Conservation (phyloP, 1,140 invertebrate genomes). For the Maniola jurtina region DNA sequence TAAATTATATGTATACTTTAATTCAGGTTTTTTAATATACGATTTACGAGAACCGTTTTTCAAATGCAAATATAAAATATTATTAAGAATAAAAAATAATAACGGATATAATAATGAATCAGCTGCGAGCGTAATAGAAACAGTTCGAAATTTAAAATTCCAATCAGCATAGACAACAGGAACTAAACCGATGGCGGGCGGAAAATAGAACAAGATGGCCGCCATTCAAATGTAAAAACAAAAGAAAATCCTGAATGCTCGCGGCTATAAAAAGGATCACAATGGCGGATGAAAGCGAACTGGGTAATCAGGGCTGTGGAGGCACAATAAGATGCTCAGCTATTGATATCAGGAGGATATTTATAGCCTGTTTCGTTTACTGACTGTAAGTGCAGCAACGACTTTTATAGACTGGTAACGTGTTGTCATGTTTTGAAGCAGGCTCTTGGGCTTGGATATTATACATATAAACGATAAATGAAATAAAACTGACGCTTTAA, state of each 20-base stretch:
- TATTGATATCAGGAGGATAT: slow-evolving; percentile 21
- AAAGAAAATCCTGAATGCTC: slow-evolving; percentile 23
- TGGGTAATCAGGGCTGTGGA: slow-evolving; percentile 21
- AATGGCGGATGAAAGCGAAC: slow-evolving; percentile 25
- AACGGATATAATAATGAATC: background rate
- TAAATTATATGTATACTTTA: no score
- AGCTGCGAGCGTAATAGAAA: slow-evolving; percentile 15
- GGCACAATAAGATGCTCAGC: slow-evolving; percentile 19
- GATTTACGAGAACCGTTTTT: background rate
- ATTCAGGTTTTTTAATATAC: no score
- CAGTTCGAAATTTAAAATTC: slow-evolving; percentile 34
- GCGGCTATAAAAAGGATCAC: slow-evolving; percentile 27
- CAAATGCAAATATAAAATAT: background rate
- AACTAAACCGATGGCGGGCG: slow-evolving; percentile 28
- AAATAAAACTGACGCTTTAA: no score
- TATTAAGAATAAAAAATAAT: background rate
- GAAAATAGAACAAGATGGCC: slow-evolving; percentile 33
- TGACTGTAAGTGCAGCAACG: background rate
- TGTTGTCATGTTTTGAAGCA: no score
- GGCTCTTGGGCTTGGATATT: no score
- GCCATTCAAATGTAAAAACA: slow-evolving; percentile 36
- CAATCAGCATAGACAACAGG: slow-evolving; percentile 31
- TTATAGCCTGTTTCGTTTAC: slow-evolving; percentile 20
- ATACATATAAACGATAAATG: no score
- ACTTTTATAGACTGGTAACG: background rate